Conservation (phyloP, 2,797 vertebrate species). For the Pipistrellus kuhlii region DNA sequence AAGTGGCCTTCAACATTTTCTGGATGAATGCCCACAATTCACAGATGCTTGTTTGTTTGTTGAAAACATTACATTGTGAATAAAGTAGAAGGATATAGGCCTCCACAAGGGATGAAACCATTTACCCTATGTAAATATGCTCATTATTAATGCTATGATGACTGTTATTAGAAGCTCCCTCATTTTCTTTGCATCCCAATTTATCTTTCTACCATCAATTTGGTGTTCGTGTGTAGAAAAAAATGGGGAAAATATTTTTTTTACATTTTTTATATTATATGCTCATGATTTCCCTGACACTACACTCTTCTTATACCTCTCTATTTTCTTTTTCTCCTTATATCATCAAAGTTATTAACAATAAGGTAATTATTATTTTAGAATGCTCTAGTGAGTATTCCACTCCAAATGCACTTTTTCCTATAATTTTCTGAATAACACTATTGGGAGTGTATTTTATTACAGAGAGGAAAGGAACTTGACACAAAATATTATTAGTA, state of each 20-base stretch:
- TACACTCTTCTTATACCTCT: neutral
- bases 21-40: neutral
- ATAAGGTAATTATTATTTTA: neutral
- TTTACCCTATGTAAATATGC: neutral
- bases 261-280: neutral
- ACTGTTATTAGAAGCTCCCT: neutral
- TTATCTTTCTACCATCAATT: neutral
- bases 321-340: neutral
- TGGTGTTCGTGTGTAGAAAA: slow-evolving; percentile 12
- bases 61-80: neutral
- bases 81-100: neutral
- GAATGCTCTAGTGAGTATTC: neutral
- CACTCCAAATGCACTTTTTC: neutral
- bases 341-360: neutral
- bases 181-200: neutral
- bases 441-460: neutral
- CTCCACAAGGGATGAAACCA: neutral
- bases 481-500: neutral
- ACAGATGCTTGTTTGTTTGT: neutral
- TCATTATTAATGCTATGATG: slow-evolving; percentile 24
- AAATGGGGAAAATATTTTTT: neutral
- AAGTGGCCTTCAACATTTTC: slow-evolving; percentile 19
- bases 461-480: neutral
- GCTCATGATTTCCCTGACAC: neutral
- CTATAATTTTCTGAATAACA: slow-evolving; percentile 25